A percentile compares a stretch with the other conserved stretches of the same genome.
Conservation (phyloP, 2,113 vertebrate species). For the Marmota flaviventris region DNA sequence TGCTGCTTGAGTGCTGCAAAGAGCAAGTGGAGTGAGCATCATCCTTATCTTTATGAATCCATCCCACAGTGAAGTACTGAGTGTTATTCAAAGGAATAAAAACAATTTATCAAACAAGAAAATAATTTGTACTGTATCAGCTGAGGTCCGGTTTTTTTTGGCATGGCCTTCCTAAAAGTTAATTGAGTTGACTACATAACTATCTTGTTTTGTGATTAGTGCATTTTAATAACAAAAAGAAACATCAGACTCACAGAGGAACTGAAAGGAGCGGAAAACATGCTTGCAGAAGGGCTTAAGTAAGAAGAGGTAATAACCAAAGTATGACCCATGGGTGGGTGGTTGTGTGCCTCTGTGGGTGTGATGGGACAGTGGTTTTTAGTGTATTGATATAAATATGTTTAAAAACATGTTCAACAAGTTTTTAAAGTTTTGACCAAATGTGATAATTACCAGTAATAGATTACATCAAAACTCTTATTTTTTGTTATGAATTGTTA, state of each 20-base stretch:
- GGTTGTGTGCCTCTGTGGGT: neutral
- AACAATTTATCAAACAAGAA: neutral
- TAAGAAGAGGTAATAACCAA: neutral
- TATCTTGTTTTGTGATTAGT: neutral
- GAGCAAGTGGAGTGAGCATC: neutral
- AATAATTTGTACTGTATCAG: neutral
- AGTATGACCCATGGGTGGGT: neutral
- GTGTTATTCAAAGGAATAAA: neutral
- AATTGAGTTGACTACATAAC: neutral
- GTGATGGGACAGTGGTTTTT: neutral
- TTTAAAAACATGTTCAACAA: neutral
- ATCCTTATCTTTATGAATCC: neutral
- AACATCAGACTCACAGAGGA: neutral
- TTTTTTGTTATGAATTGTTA: neutral
- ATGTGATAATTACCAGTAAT: neutral
- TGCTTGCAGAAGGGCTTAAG: neutral
- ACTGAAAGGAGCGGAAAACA: neutral
- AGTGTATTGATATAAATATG: neutral
- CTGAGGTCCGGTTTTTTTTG: conserved; percentile 13
- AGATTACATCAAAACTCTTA: neutral
- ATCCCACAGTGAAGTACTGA: neutral
- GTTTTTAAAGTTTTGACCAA: conserved; percentile 1
- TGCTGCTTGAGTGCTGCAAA: neutral
- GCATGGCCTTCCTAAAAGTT: neutral
- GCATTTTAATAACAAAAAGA: conserved; percentile 27